Evolutionary conservation across 53 echinoderm and acorn worm genomes (phyloP).

Genomic region (Echinometra lucunter): DNA sequence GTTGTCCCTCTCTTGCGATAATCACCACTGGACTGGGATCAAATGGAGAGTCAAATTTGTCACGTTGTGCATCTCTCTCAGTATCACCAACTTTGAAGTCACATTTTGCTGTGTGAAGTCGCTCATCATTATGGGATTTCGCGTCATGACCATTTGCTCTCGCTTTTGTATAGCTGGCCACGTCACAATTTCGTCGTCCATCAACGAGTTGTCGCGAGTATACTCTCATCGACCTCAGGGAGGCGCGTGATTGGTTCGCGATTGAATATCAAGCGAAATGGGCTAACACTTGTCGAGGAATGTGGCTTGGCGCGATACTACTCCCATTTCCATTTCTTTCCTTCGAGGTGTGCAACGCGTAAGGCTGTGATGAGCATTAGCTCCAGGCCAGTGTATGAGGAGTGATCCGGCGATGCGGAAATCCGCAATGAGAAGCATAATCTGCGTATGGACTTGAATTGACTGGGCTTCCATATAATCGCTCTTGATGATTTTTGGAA

Average conservation of each 20-base stretch:
- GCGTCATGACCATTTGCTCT: too few relatives aligned
- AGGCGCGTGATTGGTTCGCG: slow-evolving; percentile 67
- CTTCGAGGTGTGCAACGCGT: slow-evolving; percentile 54
- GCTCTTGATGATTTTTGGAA: slow-evolving; percentile 62
- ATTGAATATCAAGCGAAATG: slow-evolving; percentile 65
- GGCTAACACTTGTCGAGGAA: slow-evolving; percentile 66
- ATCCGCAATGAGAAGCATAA: slow-evolving; percentile 59
- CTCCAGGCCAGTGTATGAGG: slow-evolving; percentile 57
- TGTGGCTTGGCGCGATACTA: slow-evolving; percentile 69
- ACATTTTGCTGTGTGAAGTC: too few relatives aligned
- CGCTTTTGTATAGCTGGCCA: too few relatives aligned
- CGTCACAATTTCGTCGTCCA: too few relatives aligned
- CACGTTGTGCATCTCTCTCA: too few relatives aligned
- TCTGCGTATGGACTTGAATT: slow-evolving; percentile 56
- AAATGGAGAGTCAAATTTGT: too few relatives aligned
- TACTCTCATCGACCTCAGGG: slow-evolving; percentile 19
- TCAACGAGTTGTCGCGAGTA: too few relatives aligned
- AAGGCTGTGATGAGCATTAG: slow-evolving; percentile 65
- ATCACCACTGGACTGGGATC: too few relatives aligned
- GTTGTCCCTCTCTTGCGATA: too few relatives aligned
- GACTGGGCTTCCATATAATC: slow-evolving; percentile 63
- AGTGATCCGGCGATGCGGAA: slow-evolving; percentile 59
- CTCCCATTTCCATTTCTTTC: slow-evolving; percentile 69
- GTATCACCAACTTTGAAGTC: too few relatives aligned
- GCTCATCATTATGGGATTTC: too few relatives aligned